These are phyloP conservation scores for Phenganax subtilis DNA, from an alignment of 92 coral and sea anemone genomes.

Conservation along the genomic window DNA sequence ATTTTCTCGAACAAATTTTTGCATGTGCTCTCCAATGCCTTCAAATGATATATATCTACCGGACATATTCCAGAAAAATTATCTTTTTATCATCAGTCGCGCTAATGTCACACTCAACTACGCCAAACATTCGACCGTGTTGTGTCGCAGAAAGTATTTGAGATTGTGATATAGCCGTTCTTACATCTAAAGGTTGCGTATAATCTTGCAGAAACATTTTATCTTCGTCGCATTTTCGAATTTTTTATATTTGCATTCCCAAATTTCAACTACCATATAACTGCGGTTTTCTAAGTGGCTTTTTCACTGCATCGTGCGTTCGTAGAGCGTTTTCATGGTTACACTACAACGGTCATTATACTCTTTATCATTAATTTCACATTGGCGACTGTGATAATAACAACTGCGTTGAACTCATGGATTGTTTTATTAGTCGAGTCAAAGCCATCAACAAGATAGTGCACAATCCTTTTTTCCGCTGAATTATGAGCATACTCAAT, in stretches of 20 bases:
- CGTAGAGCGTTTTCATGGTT: too few relatives aligned
- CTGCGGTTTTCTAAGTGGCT: too few relatives aligned
- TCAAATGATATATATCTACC: neutral
- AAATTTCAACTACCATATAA: conserved; percentile 12
- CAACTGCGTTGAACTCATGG: too few relatives aligned
- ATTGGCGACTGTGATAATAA: too few relatives aligned
- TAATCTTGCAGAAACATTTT: neutral
- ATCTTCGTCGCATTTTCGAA: neutral
- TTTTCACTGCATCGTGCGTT: too few relatives aligned
- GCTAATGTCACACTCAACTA: conserved; percentile 48
- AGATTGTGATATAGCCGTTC: conserved; percentile 7
- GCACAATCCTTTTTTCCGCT: too few relatives aligned
- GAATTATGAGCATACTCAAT: too few relatives aligned
- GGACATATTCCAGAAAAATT: neutral
- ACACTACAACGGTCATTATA: too few relatives aligned
- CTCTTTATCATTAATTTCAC: too few relatives aligned
- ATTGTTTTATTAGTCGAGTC: too few relatives aligned
- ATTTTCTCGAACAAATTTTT: neutral
- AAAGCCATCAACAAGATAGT: too few relatives aligned
- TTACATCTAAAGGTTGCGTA: conserved; percentile 7
- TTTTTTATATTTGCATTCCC: conserved; percentile 34
- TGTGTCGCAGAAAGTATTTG: conserved; percentile 37
- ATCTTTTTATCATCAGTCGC: conserved; percentile 37
- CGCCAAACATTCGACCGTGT: conserved; percentile 41
- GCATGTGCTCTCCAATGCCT: neutral